Percentiles rank a stretch among this genome's conserved stretches.
Evolutionary conservation across 2,113 vertebrate genomes (phyloP).

Genomic region (Gallinago media): DNA sequence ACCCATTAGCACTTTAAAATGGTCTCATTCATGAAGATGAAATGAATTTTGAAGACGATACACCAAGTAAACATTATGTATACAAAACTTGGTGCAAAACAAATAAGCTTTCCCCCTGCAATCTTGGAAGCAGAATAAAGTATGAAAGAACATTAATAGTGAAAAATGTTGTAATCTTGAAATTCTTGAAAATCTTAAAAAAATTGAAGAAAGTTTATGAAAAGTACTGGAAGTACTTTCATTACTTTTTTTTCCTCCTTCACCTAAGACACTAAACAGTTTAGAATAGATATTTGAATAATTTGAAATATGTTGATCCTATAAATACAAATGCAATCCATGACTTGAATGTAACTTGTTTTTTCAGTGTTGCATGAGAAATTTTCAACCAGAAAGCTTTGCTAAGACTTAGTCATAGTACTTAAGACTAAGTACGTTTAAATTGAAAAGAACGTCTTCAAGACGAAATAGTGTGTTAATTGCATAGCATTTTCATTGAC

Average conservation of each 20-base stretch:
- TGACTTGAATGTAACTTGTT: not conserved
- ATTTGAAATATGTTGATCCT: not conserved
- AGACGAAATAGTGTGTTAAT: not conserved
- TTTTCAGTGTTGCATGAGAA: not conserved
- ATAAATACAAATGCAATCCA: not conserved
- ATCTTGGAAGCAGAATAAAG: not conserved
- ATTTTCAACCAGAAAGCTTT: not conserved
- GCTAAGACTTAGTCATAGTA: not conserved
- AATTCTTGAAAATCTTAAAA: not conserved
- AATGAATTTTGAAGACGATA: not conserved
- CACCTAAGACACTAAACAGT: not conserved
- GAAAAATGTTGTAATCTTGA: not conserved
- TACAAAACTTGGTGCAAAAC: not conserved
- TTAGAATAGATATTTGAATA: not conserved
- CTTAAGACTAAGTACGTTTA: not conserved
- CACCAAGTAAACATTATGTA: not conserved
- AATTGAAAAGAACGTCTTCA: not conserved
- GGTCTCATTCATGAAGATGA: not conserved
- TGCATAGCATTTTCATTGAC: not conserved
- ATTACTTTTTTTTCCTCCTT: not conserved
- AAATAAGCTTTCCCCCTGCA: not conserved
- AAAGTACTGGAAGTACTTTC: not conserved
- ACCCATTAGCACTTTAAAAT: not conserved
- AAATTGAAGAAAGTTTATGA: not conserved
- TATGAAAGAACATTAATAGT: not conserved